These are phyloP conservation scores for Girardinichthys multiradiatus DNA, from an alignment of 2,113 vertebrate species.

Conservation along the genomic window DNA sequence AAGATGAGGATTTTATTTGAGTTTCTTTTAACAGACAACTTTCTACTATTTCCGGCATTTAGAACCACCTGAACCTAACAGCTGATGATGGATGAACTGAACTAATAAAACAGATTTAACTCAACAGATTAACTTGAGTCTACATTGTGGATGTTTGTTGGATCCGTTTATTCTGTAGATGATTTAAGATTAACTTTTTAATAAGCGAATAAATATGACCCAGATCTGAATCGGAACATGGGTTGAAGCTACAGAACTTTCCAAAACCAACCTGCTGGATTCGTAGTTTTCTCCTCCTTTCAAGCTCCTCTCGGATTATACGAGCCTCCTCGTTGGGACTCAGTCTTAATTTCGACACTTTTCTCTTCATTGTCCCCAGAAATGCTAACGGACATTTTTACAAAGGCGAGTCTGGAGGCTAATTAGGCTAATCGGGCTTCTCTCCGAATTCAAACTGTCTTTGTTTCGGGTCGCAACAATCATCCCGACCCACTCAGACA, in stretches of 20 bases:
- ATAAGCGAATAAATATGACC: too few relatives aligned
- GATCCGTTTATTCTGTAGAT: too few relatives aligned
- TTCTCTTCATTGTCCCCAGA: constrained; percentile 84
- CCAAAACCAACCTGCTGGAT: constrained; percentile 83
- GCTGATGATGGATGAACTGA: too few relatives aligned
- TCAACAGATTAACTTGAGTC: too few relatives aligned
- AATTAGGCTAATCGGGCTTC: constrained; percentile 1
- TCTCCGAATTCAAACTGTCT: too few relatives aligned
- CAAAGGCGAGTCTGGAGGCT: background rate
- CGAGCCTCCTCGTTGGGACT: constrained; percentile 95
- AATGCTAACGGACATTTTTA: background rate
- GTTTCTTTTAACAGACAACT: background rate
- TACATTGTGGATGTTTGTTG: too few relatives aligned
- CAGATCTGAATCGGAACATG: too few relatives aligned
- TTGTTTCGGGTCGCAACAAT: accelerated
- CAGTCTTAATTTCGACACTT: constrained; percentile 77
- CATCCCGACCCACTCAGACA: background rate
- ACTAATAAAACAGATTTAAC: background rate
- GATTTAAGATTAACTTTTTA: too few relatives aligned
- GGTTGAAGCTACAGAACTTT: too few relatives aligned
- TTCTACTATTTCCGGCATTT: too few relatives aligned
- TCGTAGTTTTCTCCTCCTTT: constrained; percentile 89
- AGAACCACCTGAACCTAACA: too few relatives aligned
- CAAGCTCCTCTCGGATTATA: constrained; percentile 87
- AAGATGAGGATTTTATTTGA: background rate